phyloP scores from a whole-genome alignment of 2,113 vertebrate genomes.

The Cebidichthys violaceus region DNA sequence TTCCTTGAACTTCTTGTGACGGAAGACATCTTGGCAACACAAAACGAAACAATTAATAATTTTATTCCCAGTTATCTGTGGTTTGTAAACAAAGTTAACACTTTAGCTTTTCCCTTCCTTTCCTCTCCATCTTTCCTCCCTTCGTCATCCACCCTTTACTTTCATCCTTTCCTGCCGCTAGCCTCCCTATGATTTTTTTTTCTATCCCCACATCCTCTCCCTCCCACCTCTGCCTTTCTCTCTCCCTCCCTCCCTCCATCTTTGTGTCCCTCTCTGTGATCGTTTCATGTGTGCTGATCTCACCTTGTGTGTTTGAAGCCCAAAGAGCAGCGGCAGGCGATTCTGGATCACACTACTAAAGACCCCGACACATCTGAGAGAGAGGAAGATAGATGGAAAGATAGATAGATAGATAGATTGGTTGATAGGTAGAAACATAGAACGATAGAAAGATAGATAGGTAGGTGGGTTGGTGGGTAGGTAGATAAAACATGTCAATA shows the following conservation, averaged over 20 bases:
- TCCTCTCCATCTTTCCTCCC: not conserved
- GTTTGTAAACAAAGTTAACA: constrained; percentile 10
- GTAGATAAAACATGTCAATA: constrained; percentile 11
- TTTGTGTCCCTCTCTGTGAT: constrained; percentile 58
- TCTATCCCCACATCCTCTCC: constrained; percentile 37
- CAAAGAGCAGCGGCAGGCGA: constrained; percentile 64
- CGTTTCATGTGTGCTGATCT: constrained; percentile 69
- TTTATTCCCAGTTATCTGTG: not conserved
- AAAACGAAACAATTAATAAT: no score
- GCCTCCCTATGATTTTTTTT: constrained; percentile 56
- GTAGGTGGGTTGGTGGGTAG: not conserved
- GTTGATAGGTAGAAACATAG: constrained; percentile 5
- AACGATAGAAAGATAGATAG: constrained; percentile 16
- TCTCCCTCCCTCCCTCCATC: constrained; percentile 34
- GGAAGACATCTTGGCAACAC: not conserved
- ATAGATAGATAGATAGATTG: not conserved
- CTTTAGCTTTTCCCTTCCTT: not conserved
- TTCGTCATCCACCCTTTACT: constrained; percentile 44
- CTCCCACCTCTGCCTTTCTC: constrained; percentile 10
- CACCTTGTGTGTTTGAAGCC: constrained; percentile 70
- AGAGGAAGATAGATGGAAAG: not conserved
- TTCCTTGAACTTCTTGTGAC: constrained; percentile 11
- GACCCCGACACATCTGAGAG: constrained; percentile 56
- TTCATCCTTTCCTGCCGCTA: constrained; percentile 53
- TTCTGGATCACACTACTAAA: constrained; percentile 66